These are phyloP conservation scores for Slavum lentiscoides DNA, from an alignment of 2,888 invertebrate species.

Conservation along the genomic window DNA sequence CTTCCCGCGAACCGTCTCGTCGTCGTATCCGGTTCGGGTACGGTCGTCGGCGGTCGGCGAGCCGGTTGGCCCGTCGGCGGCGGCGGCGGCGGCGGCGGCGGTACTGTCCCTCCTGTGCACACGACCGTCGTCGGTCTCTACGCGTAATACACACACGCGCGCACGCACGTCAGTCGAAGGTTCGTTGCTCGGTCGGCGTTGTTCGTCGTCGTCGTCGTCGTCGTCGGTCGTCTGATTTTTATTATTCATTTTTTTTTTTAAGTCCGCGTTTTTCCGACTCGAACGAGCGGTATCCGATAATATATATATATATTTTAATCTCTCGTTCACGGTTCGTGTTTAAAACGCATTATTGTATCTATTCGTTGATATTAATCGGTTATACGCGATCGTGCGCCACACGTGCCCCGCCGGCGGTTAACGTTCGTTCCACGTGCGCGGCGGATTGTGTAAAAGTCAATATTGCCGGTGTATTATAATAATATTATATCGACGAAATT, in stretches of 20 bases:
- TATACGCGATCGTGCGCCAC: not conserved
- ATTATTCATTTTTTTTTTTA: no score
- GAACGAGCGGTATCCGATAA: no score
- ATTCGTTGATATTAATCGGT: not conserved
- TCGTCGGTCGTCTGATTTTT: no score
- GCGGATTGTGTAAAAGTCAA: no score
- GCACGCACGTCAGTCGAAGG: slow-evolving; percentile 50
- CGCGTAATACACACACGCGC: slow-evolving; percentile 28
- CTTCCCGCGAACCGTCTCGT: slow-evolving; percentile 9
- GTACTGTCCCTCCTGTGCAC: slow-evolving; percentile 28
- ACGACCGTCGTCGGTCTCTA: slow-evolving; percentile 1
- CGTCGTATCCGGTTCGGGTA: slow-evolving; percentile 48
- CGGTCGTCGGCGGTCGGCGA: slow-evolving; percentile 24
- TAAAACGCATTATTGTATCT: not conserved
- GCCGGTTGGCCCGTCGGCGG: slow-evolving; percentile 18
- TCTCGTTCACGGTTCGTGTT: not conserved
- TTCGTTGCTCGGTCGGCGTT: slow-evolving; percentile 47
- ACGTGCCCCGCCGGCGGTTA: not conserved
- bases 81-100: slow-evolving; percentile 29
- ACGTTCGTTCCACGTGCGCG: slow-evolving; percentile 6
- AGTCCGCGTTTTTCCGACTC: not conserved
- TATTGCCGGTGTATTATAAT: no score
- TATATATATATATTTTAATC: no score
- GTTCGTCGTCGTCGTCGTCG: slow-evolving; percentile 20
- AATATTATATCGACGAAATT: no score